These are phyloP conservation scores for Procambarus virginalis DNA, from an alignment of 1,140 invertebrate genomes.

Conservation along the genomic window DNA sequence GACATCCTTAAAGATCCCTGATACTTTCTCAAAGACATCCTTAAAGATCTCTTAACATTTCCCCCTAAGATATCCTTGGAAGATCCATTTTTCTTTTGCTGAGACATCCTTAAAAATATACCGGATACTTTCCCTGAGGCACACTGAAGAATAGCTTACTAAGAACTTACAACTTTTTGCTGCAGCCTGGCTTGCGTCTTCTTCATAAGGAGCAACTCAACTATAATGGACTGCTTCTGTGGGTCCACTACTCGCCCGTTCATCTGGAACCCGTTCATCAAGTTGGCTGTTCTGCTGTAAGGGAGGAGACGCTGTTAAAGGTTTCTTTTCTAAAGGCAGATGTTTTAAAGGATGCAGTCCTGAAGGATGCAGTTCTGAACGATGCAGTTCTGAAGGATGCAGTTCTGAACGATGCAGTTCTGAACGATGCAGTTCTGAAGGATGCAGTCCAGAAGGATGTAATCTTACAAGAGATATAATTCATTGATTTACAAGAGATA, in stretches of 20 bases:
- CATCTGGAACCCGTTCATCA: constrained; percentile 73
- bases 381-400: too few species aligned
- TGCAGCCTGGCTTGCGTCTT: constrained; percentile 74
- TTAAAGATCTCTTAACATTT: not conserved
- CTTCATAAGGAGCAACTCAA: constrained; percentile 75
- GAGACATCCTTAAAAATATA: not conserved
- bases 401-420: too few species aligned
- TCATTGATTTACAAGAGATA: too few species aligned
- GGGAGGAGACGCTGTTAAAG: not conserved
- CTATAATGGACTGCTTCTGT: constrained; percentile 75
- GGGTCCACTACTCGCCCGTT: constrained; percentile 73
- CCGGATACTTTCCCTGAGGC: not conserved
- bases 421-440: too few species aligned
- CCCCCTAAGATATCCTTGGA: not conserved
- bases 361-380: too few species aligned
- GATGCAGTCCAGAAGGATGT: too few species aligned
- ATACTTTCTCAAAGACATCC: not conserved
- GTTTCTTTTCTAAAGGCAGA: too few species aligned
- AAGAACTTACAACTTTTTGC: constrained; percentile 73
- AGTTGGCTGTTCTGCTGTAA: constrained; percentile 70
- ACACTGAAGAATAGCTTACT: too few species aligned
- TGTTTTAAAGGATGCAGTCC: too few species aligned
- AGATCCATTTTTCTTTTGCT: not conserved
- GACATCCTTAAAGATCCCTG: too few species aligned
- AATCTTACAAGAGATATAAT: too few species aligned